Base-by-base conservation (phyloP, 2,113 vertebrate genomes). In the Rhipidura dahli region DNA sequence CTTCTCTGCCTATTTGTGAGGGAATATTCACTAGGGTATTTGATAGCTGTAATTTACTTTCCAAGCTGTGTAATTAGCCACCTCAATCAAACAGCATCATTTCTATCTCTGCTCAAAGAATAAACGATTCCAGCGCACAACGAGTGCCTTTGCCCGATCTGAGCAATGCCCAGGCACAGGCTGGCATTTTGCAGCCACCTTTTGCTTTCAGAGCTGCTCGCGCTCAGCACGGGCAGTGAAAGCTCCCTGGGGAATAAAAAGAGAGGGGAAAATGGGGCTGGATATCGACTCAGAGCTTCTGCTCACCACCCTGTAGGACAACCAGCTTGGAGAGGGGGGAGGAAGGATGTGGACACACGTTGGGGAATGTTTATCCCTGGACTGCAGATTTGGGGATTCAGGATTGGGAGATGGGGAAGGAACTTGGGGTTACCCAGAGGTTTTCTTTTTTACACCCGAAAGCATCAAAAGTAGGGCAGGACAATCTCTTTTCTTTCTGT, bases 1-100 rank as follows among this genome's bases (percentile, higher is more conserved):
- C 60, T 39, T 70, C 83, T 68, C 72, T 44, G 59, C 75, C 84
- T 81, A 31, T 93, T 94, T 93, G 84, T 65, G 77, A 95, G 87
- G 57, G 95, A 95, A 93, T 87, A 79, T 87, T 95, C 89, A 72
- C 73, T 94, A 84, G 95, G 95, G 51, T 94, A 90, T 91, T 87
- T 79, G 89, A 96, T 94, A 97, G 93, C 93, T 96, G 95, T 93
- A 96, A 96, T 96, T 97, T 96, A 69, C 93, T 93, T 78, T 80
- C 78, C 75, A 57, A 95, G 93, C 90, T 31, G 42, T 96, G 93
- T 95, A 95, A 97, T 97, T 97, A 95, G 80, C 75, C 93, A 92
- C 87, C 95, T 96, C 90, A 91, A 95, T 96, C 93, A 96, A 88
- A 92, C 1, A 35, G 90, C 90, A 83, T 70, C 92, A 2, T 88